Conservation (phyloP, 2,888 invertebrate species). For the Cephus runcator region DNA sequence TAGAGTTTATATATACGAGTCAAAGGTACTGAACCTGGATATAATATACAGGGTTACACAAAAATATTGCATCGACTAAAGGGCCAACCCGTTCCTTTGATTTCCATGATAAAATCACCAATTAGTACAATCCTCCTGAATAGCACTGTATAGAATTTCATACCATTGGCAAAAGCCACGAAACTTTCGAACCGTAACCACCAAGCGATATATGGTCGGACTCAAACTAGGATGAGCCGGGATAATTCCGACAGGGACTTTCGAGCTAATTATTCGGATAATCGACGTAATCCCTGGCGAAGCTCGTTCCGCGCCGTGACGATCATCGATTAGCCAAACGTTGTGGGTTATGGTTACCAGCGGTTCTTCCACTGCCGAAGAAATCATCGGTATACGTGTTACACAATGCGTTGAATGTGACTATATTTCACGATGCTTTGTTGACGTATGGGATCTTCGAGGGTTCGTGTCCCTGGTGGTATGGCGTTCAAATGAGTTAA, state of each 20-base stretch:
- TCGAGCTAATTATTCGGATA: conserved; percentile 60
- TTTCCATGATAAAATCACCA: neutral
- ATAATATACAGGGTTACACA: neutral
- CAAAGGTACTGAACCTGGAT: no score
- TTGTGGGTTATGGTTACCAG: conserved; percentile 20
- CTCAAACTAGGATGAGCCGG: neutral
- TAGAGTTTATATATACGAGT: no score
- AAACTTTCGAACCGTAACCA: neutral
- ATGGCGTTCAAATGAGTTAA: neutral
- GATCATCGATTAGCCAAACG: conserved; percentile 47
- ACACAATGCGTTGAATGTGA: neutral
- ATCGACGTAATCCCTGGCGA: conserved; percentile 55
- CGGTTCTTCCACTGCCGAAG: conserved; percentile 23
- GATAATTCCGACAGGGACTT: conserved; percentile 23
- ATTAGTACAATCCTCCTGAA: neutral
- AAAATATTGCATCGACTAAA: neutral
- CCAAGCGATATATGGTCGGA: neutral
- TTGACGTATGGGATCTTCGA: neutral
- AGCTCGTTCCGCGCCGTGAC: conserved; percentile 38
- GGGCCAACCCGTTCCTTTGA: neutral
- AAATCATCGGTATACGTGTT: neutral
- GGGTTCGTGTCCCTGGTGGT: neutral
- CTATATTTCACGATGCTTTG: neutral
- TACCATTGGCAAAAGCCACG: neutral
- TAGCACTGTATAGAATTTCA: neutral